Evolutionary conservation across 2,113 vertebrate species (phyloP).

Genomic region (Bos indicus): DNA sequence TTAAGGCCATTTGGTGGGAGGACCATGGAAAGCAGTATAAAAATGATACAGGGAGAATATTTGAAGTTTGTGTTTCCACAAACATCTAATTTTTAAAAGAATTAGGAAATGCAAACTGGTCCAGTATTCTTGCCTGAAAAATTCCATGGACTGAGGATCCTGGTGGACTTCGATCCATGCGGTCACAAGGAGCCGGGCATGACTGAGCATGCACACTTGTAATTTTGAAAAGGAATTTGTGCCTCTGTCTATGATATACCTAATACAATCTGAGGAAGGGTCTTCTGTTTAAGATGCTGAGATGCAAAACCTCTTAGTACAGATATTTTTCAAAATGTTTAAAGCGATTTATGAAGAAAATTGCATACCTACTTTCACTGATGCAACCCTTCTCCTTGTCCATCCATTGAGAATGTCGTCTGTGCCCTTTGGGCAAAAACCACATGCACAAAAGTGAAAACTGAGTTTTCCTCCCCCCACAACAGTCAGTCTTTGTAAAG

Average conservation of each 20-base stretch:
- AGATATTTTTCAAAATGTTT: not conserved
- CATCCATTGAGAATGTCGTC: not conserved
- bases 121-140: not conserved
- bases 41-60: not conserved
- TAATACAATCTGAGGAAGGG: not conserved
- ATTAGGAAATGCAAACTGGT: not conserved
- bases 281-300: not conserved
- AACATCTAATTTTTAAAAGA: not conserved
- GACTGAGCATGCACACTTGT: not conserved
- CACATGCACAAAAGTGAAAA: not conserved
- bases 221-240: not conserved
- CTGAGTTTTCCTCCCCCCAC: not conserved
- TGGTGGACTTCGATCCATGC: not conserved
- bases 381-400: not conserved
- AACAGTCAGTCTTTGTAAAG: not conserved
- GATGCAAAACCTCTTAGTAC: slow-evolving; percentile 8
- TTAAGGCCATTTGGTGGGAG: not conserved
- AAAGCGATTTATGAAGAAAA: not conserved
- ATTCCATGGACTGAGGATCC: not conserved
- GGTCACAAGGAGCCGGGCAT: not conserved
- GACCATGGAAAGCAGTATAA: not conserved
- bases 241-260: not conserved
- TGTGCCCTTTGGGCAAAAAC: not conserved
- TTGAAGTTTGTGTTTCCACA: slow-evolving; percentile 17
- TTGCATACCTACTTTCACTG: not conserved